A percentile compares a stretch with the other conserved stretches of the same genome.
These are phyloP conservation scores for Phycodurus eques DNA, from an alignment of 2,113 vertebrate species.

Conservation along the genomic window DNA sequence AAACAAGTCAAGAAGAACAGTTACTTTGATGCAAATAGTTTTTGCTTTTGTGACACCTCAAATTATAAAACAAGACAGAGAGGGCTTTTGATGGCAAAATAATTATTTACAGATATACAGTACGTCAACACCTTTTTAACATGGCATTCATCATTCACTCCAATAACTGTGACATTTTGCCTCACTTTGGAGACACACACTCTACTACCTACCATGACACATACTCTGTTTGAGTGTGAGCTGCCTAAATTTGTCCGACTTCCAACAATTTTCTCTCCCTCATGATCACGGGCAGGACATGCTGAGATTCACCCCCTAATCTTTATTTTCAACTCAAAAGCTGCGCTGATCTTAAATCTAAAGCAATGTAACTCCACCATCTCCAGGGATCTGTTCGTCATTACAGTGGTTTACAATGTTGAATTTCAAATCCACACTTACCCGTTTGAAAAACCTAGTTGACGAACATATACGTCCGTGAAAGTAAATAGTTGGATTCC, in stretches of 20 bases:
- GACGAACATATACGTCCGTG: too few species aligned
- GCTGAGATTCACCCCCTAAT: neutral
- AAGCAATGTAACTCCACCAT: too few species aligned
- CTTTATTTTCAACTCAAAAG: too few species aligned
- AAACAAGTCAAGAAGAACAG: too few species aligned
- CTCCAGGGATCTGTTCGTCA: too few species aligned
- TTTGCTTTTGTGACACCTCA: neutral
- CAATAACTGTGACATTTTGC: neutral
- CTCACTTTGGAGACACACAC: neutral
- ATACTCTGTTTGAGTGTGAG: neutral
- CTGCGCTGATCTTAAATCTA: too few species aligned
- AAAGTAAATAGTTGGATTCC: too few species aligned
- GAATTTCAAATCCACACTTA: too few species aligned
- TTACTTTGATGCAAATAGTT: too few species aligned
- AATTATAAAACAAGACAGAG: neutral
- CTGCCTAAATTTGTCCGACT: neutral
- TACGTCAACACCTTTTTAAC: neutral
- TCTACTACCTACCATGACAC: neutral
- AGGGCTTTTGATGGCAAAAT: neutral
- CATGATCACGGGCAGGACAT: neutral
- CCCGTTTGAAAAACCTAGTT: too few species aligned
- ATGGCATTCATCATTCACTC: neutral
- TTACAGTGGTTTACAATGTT: too few species aligned
- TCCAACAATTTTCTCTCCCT: neutral
- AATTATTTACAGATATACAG: neutral